A percentile compares a stretch with the other conserved stretches of the same genome.
Conservation (phyloP, 2,888 invertebrate genomes). For the Sclerodermus sp. region DNA sequence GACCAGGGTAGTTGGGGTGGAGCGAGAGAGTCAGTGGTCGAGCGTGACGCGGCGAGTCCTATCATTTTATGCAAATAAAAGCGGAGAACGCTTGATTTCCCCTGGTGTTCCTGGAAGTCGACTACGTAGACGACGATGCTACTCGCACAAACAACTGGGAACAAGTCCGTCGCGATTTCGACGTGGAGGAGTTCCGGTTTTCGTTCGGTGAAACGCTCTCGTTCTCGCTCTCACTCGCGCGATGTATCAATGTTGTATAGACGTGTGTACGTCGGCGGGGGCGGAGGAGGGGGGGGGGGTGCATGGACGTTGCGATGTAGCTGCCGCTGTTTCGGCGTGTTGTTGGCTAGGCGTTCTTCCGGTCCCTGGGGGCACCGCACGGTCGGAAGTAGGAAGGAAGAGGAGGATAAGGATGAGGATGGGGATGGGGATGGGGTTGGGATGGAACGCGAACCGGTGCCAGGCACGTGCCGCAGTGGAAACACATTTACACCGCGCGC, state of each 20-base stretch:
- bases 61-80: constrained; percentile 58
- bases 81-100: constrained; percentile 53
- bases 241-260: too few relatives aligned
- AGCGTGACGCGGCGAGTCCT: constrained; percentile 49
- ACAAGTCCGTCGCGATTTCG: not conserved
- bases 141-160: too few relatives aligned
- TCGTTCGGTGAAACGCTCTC: too few relatives aligned
- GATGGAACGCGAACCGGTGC: constrained; percentile 2
- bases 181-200: too few relatives aligned
- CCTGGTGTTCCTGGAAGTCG: constrained; percentile 43
- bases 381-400: not conserved
- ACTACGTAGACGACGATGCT: constrained; percentile 6
- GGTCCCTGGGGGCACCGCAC: not conserved
- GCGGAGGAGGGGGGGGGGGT: not conserved
- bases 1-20: not conserved
- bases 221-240: too few relatives aligned
- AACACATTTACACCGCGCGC: constrained; percentile 20
- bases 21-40: constrained; percentile 26
- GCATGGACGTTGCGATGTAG: too few relatives aligned
- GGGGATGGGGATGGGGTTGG: not conserved
- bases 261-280: too few relatives aligned
- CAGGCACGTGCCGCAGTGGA: constrained; percentile 20
- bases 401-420: not conserved
- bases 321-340: not conserved
- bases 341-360: too few relatives aligned